phyloP scores from a whole-genome alignment of 2,113 vertebrate species.

The Odocoileus virginianus region DNA sequence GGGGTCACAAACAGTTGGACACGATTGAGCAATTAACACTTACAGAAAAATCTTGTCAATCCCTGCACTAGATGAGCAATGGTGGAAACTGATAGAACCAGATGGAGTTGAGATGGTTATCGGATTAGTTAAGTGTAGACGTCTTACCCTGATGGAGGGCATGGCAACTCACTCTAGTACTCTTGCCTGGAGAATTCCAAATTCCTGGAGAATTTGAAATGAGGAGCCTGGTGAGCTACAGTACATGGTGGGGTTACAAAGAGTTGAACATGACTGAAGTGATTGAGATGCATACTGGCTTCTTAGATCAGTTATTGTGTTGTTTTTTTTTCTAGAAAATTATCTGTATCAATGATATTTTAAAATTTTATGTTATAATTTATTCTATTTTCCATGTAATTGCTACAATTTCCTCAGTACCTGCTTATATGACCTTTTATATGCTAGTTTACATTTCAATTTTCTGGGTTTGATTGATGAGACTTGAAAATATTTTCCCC shows the following conservation, averaged over 20 bases:
- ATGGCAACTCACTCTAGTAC: background rate
- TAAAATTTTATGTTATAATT: background rate
- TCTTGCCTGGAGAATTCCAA: background rate
- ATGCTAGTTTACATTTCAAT: background rate
- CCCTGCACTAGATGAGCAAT: too few species aligned
- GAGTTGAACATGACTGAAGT: background rate
- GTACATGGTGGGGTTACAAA: background rate
- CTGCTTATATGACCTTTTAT: background rate
- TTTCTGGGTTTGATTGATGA: background rate
- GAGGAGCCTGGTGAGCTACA: background rate
- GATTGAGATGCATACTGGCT: background rate
- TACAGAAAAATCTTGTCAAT: background rate
- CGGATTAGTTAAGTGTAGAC: background rate
- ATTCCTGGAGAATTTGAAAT: background rate
- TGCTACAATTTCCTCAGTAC: background rate
- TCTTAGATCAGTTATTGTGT: background rate
- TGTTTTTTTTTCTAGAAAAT: background rate
- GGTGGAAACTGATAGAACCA: background rate
- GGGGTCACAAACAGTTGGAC: background rate
- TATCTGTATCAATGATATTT: background rate
- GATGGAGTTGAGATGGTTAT: background rate
- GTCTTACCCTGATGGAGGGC: background rate
- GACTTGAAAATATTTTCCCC: background rate
- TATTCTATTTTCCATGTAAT: background rate
- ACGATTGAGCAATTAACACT: background rate